Conservation (phyloP, 1,140 invertebrate genomes). For the Muscidifurax raptorellus region DNA sequence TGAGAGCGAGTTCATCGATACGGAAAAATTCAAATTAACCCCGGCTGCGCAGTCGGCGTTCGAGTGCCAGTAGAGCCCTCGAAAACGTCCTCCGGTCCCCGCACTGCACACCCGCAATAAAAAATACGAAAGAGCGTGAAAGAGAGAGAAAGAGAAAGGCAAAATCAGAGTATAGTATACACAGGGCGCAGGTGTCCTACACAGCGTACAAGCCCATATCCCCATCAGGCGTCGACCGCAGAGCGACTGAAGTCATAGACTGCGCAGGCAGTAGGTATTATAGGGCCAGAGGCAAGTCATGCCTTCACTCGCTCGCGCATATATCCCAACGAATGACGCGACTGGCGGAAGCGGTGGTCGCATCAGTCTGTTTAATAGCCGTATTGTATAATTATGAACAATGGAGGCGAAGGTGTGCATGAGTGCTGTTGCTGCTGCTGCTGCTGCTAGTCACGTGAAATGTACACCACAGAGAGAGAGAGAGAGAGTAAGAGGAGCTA, state of each 20-base stretch:
- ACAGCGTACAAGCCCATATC: neutral
- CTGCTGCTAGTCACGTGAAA: neutral
- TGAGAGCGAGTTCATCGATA: constrained; percentile 11
- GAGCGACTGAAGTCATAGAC: constrained; percentile 12
- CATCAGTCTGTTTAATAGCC: constrained; percentile 76
- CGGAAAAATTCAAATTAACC: constrained; percentile 49
- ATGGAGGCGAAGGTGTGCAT: constrained; percentile 59
- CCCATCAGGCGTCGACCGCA: constrained; percentile 1
- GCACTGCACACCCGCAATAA: neutral
- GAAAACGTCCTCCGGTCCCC: too few species aligned
- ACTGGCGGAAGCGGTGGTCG: constrained; percentile 72
- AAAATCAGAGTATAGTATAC: neutral
- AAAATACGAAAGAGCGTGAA: too few species aligned
- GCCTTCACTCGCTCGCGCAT: constrained; percentile 59
- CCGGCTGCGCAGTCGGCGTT: neutral
- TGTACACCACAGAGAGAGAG: too few species aligned
- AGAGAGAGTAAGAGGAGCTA: neutral
- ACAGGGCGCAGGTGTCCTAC: neutral
- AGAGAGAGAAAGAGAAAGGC: too few species aligned
- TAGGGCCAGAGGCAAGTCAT: neutral
- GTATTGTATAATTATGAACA: constrained; percentile 77
- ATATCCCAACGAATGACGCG: constrained; percentile 66
- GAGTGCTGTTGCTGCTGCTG: constrained; percentile 25
- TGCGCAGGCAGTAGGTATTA: constrained; percentile 40
- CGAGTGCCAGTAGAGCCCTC: neutral